A percentile compares a stretch with the other conserved stretches of the same genome.
phyloP scores from a whole-genome alignment of 2,888 invertebrate genomes.

The Craniophora ligustri region DNA sequence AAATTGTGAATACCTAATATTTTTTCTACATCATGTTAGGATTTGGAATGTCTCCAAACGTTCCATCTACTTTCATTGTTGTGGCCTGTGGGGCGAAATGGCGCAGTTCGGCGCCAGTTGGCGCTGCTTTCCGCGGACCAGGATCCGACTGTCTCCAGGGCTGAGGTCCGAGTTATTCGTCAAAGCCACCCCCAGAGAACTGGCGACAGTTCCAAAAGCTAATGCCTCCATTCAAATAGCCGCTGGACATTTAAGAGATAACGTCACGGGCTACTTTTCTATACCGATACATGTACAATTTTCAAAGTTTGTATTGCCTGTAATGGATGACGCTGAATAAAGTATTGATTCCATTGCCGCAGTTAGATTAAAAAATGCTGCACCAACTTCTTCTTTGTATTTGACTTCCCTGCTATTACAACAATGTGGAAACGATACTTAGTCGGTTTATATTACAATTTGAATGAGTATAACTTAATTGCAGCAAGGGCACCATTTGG shows the following conservation, averaged over 20 bases:
- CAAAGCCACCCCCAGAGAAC: slow-evolving; percentile 64
- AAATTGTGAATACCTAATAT: not conserved
- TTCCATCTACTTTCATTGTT: slow-evolving; percentile 69
- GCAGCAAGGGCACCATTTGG: no score
- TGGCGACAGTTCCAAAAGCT: slow-evolving; percentile 58
- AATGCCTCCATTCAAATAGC: slow-evolving; percentile 68
- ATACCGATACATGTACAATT: slow-evolving; percentile 72
- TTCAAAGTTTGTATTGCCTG: slow-evolving; percentile 58
- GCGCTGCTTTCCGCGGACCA: slow-evolving; percentile 70
- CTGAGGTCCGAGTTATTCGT: slow-evolving; percentile 62
- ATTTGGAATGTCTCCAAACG: slow-evolving; percentile 67
- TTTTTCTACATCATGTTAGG: slow-evolving; percentile 54
- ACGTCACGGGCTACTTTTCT: slow-evolving; percentile 68
- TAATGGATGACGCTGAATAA: slow-evolving; percentile 1
- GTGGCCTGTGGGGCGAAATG: slow-evolving; percentile 69
- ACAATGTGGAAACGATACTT: no score
- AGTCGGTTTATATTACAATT: no score
- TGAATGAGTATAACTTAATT: no score
- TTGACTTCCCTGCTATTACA: no score
- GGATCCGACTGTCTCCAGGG: slow-evolving; percentile 72
- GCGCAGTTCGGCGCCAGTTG: slow-evolving; percentile 72
- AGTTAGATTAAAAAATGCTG: not conserved
- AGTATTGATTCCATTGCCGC: not conserved
- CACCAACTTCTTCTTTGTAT: no score
- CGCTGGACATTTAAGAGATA: slow-evolving; percentile 70